These are phyloP conservation scores for Penaeus vannamei DNA, from an alignment of 1,140 invertebrate genomes.

Conservation along the genomic window DNA sequence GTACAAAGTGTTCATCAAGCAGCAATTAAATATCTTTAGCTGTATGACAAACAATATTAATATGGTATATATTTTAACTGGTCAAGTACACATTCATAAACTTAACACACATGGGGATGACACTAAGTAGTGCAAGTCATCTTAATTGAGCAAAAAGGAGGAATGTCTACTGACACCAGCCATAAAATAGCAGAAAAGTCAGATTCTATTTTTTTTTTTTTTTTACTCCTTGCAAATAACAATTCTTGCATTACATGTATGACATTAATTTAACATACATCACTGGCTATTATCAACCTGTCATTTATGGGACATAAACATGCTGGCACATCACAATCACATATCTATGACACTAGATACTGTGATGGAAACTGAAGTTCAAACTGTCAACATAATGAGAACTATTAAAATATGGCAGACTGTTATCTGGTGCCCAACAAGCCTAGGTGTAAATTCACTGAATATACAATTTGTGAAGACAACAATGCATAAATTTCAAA, in stretches of 20 bases:
- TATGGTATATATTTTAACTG: neutral
- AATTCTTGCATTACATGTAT: constrained; percentile 9
- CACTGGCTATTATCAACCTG: constrained; percentile 32
- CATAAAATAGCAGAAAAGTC: constrained; percentile 44
- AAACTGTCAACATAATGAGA: constrained; percentile 10
- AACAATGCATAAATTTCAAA: constrained; percentile 49
- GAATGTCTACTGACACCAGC: constrained; percentile 61
- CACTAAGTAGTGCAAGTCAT: constrained; percentile 50
- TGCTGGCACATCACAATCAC: constrained; percentile 52
- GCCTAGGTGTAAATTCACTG: constrained; percentile 40
- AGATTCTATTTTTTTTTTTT: neutral
- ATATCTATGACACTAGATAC: constrained; percentile 61
- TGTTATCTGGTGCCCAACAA: constrained; percentile 51
- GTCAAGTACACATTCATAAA: constrained; percentile 49
- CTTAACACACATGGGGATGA: constrained; percentile 47
- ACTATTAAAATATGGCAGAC: constrained; percentile 12
- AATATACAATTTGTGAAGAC: constrained; percentile 45
- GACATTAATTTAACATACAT: neutral
- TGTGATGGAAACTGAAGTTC: neutral
- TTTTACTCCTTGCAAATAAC: constrained; percentile 6
- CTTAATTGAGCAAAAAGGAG: constrained; percentile 61
- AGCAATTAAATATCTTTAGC: no score
- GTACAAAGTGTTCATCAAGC: no score
- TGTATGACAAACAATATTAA: no score
- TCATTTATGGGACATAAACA: constrained; percentile 38